Evolutionary conservation across 2,888 invertebrate genomes (phyloP).

Genomic region (Leucozona laternaria): DNA sequence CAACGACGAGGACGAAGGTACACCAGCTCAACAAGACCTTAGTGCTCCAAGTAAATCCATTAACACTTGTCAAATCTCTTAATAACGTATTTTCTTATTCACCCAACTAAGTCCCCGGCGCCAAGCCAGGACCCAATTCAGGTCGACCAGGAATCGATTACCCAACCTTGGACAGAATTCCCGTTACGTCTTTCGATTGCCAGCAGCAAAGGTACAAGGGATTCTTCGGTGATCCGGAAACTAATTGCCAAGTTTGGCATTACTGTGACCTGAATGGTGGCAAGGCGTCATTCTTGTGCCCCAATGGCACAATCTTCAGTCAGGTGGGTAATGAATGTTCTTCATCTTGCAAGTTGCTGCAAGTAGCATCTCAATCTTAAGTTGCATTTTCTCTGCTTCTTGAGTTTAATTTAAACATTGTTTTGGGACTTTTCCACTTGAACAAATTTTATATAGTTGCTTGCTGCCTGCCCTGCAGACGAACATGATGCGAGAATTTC

Average conservation of each 20-base stretch:
- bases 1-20: slow-evolving; percentile 77
- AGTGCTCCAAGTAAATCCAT: slow-evolving; percentile 70
- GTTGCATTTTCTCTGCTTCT: slow-evolving; percentile 81
- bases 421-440: slow-evolving; percentile 3
- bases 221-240: slow-evolving; percentile 94
- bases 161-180: slow-evolving; percentile 90
- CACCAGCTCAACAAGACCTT: slow-evolving; percentile 70
- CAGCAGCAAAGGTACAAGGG: slow-evolving; percentile 94
- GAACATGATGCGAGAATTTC: slow-evolving; percentile 48
- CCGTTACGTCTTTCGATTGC: slow-evolving; percentile 91
- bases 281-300: slow-evolving; percentile 94
- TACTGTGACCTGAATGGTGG: slow-evolving; percentile 96
- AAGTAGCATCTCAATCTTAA: slow-evolving; percentile 14
- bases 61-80: slow-evolving; percentile 55
- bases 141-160: slow-evolving; percentile 90
- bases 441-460: background rate
- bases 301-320: slow-evolving; percentile 95
- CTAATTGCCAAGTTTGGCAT: slow-evolving; percentile 96
- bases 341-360: slow-evolving; percentile 11
- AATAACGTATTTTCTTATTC: slow-evolving; percentile 34
- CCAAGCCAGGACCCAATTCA: slow-evolving; percentile 85
- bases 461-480: slow-evolving; percentile 19
- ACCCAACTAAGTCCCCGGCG: slow-evolving; percentile 26
- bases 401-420: slow-evolving; percentile 38
- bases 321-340: slow-evolving; percentile 84